phyloP scores from a whole-genome alignment of 2,113 vertebrate genomes.

The Sander lucioperca region DNA sequence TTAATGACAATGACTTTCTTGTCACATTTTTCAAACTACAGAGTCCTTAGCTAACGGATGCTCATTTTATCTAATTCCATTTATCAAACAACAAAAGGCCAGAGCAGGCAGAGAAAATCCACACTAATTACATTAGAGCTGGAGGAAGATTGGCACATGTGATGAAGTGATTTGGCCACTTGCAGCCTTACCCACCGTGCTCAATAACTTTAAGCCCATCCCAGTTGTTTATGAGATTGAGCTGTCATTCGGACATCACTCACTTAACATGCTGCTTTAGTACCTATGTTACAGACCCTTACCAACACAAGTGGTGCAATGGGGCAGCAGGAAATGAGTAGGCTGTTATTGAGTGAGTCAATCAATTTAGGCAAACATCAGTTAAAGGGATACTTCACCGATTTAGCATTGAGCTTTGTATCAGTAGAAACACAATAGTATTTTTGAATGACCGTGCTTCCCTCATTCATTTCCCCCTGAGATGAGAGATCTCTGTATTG shows the following conservation, averaged over 20 bases:
- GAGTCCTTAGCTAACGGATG: constrained; percentile 52
- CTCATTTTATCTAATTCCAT: constrained; percentile 77
- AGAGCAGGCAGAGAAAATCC: constrained; percentile 63
- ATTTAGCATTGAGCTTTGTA: too few relatives aligned
- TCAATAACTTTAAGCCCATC: constrained; percentile 70
- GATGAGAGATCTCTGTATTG: too few relatives aligned
- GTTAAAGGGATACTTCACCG: not conserved
- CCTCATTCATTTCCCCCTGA: too few relatives aligned
- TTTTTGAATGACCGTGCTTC: too few relatives aligned
- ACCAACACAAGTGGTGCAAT: constrained; percentile 15
- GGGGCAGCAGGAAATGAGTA: constrained; percentile 13
- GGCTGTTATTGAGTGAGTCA: constrained; percentile 25
- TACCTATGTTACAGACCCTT: constrained; percentile 31
- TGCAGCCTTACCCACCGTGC: constrained; percentile 20
- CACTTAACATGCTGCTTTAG: constrained; percentile 50
- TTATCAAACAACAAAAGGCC: constrained; percentile 77
- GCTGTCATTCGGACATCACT: constrained; percentile 72
- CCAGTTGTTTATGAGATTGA: constrained; percentile 74
- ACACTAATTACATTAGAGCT: constrained; percentile 80
- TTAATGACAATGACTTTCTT: constrained; percentile 70
- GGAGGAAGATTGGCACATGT: constrained; percentile 64
- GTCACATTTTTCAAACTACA: constrained; percentile 60
- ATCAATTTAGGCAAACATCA: constrained; percentile 41
- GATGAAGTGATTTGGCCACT: constrained; percentile 74
- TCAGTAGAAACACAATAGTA: too few relatives aligned